A percentile compares a stretch with the other conserved stretches of the same genome.
Conservation (phyloP, 1,140 invertebrate genomes). For the Drosophila carrolli region DNA sequence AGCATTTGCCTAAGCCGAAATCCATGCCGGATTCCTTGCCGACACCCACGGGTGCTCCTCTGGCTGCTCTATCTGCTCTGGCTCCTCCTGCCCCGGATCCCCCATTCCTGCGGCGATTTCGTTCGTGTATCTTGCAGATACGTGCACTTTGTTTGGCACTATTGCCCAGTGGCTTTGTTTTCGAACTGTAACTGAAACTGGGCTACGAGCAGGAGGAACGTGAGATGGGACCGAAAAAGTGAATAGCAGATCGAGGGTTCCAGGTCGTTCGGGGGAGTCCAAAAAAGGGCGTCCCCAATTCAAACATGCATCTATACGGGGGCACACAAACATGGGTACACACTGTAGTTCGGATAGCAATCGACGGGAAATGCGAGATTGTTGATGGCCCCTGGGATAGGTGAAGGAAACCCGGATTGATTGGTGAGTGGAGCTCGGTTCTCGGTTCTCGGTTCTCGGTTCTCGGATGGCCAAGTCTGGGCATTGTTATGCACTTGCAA, state of each 20-base stretch:
- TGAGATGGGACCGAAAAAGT: conserved; percentile 44
- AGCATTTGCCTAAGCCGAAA: conserved; percentile 72
- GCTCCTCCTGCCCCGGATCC: not conserved
- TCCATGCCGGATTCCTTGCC: conserved; percentile 55
- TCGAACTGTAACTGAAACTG: conserved; percentile 51
- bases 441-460: conserved; percentile 6
- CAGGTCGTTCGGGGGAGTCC: conserved; percentile 47
- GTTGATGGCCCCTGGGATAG: conserved; percentile 23
- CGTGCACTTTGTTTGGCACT: conserved; percentile 57
- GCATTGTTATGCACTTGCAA: conserved; percentile 48
- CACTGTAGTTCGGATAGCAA: conserved; percentile 6
- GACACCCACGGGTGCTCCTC: conserved; percentile 27
- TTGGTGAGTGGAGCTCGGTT: conserved; percentile 39
- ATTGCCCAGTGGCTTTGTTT: conserved; percentile 64
- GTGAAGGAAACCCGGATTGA: conserved; percentile 49
- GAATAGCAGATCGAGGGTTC: conserved; percentile 47
- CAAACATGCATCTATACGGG: conserved; percentile 40
- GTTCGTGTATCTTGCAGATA: conserved; percentile 73
- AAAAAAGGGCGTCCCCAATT: conserved; percentile 50
- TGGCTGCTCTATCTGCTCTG: too few relatives aligned
- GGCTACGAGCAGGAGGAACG: conserved; percentile 41
- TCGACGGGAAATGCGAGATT: conserved; percentile 21
- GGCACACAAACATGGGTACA: conserved; percentile 18
- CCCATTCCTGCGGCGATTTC: conserved; percentile 12
- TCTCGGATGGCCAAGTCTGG: conserved; percentile 1